Evolutionary conservation across 2,113 vertebrate genomes (phyloP), one percentile per base, ranked within the genome.

Genomic region (Scomber scombrus): DNA sequence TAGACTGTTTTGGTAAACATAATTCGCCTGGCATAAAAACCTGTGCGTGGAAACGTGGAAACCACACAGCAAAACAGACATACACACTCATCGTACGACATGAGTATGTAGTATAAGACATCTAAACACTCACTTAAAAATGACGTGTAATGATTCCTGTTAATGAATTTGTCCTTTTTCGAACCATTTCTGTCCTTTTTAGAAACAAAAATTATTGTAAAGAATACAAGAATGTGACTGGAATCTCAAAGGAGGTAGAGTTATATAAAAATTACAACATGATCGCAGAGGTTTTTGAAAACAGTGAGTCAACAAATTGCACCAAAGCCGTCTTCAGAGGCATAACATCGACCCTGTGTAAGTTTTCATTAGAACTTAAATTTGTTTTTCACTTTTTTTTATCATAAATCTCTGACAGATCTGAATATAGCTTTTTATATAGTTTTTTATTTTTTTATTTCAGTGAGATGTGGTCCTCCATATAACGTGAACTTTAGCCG

Each of bases 391-490:
- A 31, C 21, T 18, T 4, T 14, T 18, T 26, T 9, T 47, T 1
- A 52, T 18, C 15, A 10, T 13, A 7, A 13, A 23, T 43, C 1
- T 23, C 5, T 47, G 7, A 34, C 6, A 7, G 56, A 64, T 34
- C 5, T 49, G 2, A 47, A 55, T 49, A 4, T 15, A 12, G 2
- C 2, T 14, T 13, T 34, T 34, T 34, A 34, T 34, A 6, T 34
- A 12, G 12, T 51, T n/a, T 64, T 23, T 43, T 52, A 0, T 14
- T 13, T 46, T 13, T 1, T n/a, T 11, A 12, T 89, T 87, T 62
- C 78, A 95, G 95, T 74, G 9, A 81, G 72, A 16, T 95, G 95
- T 65, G 83, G 29, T 29, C 91, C 92, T 56, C 91, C 90, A 1
- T 0, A 0, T 8, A 6, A 7, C 0, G 90, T 75, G 15, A 13